phyloP scores from a whole-genome alignment of 2,113 vertebrate species.

The Lophius piscatorius region DNA sequence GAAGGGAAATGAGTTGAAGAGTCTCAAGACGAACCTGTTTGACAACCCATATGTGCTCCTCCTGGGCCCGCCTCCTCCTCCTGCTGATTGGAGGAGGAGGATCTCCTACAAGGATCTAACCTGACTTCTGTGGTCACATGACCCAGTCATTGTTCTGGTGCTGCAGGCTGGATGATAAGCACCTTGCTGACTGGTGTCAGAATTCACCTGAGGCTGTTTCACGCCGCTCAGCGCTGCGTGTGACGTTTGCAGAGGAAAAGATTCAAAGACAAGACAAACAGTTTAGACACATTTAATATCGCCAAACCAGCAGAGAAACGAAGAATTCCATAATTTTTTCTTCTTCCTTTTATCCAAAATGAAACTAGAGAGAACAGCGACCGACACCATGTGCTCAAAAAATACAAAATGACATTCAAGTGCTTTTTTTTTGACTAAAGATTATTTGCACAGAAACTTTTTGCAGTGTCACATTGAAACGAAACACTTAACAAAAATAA shows the following conservation, averaged over 20 bases:
- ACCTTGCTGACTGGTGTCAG: not conserved
- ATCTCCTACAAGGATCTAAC: slow-evolving; percentile 35
- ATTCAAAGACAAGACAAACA: not conserved
- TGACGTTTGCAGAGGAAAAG: not conserved
- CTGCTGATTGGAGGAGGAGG: slow-evolving; percentile 45
- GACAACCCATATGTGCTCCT: slow-evolving; percentile 53
- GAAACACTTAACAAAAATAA: slow-evolving; percentile 16
- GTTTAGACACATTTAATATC: slow-evolving; percentile 49
- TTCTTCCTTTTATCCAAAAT: slow-evolving; percentile 8
- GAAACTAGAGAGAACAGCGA: slow-evolving; percentile 23
- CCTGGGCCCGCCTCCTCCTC: slow-evolving; percentile 45
- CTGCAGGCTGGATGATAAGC: not conserved
- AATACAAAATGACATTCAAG: slow-evolving; percentile 37
- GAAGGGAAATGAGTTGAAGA: not conserved
- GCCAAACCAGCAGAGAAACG: slow-evolving; percentile 29
- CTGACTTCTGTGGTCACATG: slow-evolving; percentile 40
- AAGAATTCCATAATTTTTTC: not conserved
- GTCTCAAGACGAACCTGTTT: slow-evolving; percentile 73
- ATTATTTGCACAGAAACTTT: slow-evolving; percentile 14
- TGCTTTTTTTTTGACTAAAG: slow-evolving; percentile 23
- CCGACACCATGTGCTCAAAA: slow-evolving; percentile 59
- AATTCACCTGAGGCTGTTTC: slow-evolving; percentile 1
- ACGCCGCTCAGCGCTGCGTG: not conserved
- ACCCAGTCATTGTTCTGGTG: slow-evolving; percentile 11
- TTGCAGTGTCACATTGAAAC: not conserved